Evolutionary conservation across 2,797 vertebrate species (phyloP), one percentile per base, ranked within the genome.

Genomic region (Pelodytes ibericus): DNA sequence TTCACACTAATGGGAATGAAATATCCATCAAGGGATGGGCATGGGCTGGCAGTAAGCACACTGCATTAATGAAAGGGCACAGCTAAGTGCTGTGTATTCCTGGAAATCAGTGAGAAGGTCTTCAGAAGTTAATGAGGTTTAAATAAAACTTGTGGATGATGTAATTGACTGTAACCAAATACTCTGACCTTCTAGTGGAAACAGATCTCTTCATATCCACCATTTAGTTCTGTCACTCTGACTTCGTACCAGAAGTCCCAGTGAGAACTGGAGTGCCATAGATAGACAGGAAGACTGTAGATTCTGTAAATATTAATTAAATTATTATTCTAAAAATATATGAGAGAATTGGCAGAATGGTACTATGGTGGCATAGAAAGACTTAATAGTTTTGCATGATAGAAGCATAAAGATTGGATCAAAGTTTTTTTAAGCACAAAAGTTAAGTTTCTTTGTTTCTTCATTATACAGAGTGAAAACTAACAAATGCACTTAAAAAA

Each of bases 141-240:
- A 79, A 79, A 79, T 79, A 79, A 73, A 79, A 73, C 63, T 72
- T 79, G 30, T 15, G n/a, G 71, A 62, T 68, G 76, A 79, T 79
- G 76, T 79, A 68, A 79, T 67, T 73, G 64, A 73, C 70, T 73
- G 70, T 68, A 79, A 73, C 71, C 76, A 69, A 73, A 73, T 68
- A 73, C 57, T 53, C 63, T 73, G 71, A 73, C 76, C 76, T 73
- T 78, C 69, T 64, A 26, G 29, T 56, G 63, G 57, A 69, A 79
- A 79, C 71, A 62, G 76, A 79, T 79, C 76, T 56, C 58, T 58
- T 33, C 31, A 56, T 73, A 62, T 66, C 69, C 41, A 67, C 62
- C 30, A 63, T 73, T 70, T 73, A 73, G 63, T 25, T 20, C 26
- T 73, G 70, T 73, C 76, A 78, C 63, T 73, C 58, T 56, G 57